Conservation (phyloP, 2,797 vertebrate genomes). For the Phrynocephalus vlangalii region DNA sequence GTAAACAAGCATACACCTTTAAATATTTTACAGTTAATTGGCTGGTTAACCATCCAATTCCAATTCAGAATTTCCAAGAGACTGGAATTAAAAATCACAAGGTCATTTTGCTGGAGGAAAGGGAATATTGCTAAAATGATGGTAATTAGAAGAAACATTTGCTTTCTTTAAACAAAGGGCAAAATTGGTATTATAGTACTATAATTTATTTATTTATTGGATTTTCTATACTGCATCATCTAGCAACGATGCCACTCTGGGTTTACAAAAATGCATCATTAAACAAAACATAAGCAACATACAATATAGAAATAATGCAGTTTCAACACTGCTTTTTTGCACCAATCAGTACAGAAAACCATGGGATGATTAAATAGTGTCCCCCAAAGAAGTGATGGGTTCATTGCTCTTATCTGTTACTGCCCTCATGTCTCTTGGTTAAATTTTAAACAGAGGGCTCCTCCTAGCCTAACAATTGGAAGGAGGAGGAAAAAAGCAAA, state of each 20-base stretch:
- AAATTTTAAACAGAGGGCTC: too few relatives aligned
- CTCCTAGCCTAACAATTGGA: too few relatives aligned
- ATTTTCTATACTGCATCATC: too few relatives aligned
- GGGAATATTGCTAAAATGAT: background rate
- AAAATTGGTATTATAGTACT: too few relatives aligned
- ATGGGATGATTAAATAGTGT: background rate
- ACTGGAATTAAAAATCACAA: background rate
- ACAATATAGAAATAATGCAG: background rate
- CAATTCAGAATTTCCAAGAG: too few relatives aligned
- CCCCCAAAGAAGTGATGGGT: background rate
- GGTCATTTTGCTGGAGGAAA: background rate
- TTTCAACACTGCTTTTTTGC: background rate
- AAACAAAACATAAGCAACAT: too few relatives aligned
- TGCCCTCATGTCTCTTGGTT: background rate
- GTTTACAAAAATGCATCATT: too few relatives aligned
- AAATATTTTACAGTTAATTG: background rate
- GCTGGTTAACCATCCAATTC: background rate
- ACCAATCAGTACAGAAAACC: background rate
- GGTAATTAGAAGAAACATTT: background rate
- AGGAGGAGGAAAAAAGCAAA: too few relatives aligned
- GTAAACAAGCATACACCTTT: background rate
- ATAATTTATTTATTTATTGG: too few relatives aligned
- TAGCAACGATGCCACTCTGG: too few relatives aligned
- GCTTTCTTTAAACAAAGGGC: too few relatives aligned
- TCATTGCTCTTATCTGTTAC: background rate